phyloP scores from a whole-genome alignment of 2,113 vertebrate genomes.

The Planiliza haematocheilus region DNA sequence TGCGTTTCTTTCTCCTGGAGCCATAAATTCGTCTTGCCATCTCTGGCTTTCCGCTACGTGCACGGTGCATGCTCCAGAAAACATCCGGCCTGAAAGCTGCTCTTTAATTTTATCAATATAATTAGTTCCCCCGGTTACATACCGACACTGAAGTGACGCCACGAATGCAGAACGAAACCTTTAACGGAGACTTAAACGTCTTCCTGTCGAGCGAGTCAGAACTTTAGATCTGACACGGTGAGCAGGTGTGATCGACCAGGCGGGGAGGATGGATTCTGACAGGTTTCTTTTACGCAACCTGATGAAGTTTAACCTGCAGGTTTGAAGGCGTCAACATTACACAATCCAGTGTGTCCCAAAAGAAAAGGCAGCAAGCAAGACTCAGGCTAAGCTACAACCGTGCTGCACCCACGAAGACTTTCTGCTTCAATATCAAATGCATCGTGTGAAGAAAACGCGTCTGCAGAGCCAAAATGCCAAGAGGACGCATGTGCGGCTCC shows the following conservation, averaged over 20 bases:
- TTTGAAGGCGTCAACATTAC: not conserved
- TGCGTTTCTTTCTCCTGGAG: no score
- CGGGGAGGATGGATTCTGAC: conserved; percentile 18
- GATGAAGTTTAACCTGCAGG: conserved; percentile 16
- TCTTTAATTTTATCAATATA: not conserved
- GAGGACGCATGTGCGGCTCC: conserved; percentile 5
- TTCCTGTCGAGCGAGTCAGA: fast-evolving
- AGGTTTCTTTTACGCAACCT: conserved; percentile 11
- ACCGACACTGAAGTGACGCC: not conserved
- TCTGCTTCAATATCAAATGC: not conserved
- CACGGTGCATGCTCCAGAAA: not conserved
- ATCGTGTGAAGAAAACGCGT: not conserved
- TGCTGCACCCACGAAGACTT: not conserved
- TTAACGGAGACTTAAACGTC: conserved; percentile 2
- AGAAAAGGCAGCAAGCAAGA: not conserved
- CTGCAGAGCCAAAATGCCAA: conserved; percentile 3
- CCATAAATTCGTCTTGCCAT: no score
- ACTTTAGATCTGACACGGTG: conserved; percentile 3
- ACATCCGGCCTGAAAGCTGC: not conserved
- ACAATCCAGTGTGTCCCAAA: not conserved
- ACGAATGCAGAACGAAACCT: not conserved
- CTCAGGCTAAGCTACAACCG: not conserved
- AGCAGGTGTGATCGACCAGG: conserved; percentile 16
- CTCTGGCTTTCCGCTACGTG: not conserved
- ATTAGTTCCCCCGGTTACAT: not conserved